These are phyloP conservation scores for Indicator indicator DNA, from an alignment of 2,113 vertebrate species.

Conservation along the genomic window DNA sequence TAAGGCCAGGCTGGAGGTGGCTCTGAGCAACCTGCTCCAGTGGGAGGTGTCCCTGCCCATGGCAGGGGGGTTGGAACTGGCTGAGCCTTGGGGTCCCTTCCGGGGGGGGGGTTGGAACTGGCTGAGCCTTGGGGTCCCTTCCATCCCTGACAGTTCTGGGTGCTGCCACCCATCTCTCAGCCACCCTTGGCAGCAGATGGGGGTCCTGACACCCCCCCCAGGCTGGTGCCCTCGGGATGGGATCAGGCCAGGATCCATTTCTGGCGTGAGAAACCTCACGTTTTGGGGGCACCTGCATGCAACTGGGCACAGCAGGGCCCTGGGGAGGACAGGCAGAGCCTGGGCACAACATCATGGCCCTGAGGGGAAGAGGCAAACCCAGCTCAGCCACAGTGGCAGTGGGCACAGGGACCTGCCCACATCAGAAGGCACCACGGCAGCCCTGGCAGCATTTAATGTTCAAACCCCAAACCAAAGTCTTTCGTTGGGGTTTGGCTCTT, in stretches of 20 bases:
- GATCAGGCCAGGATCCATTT: not conserved
- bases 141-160: too few relatives aligned
- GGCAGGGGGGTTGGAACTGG: too few relatives aligned
- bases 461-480: not conserved
- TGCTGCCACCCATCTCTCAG: not conserved
- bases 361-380: not conserved
- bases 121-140: too few relatives aligned
- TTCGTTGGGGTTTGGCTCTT: too few relatives aligned
- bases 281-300: not conserved
- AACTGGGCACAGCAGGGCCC: not conserved
- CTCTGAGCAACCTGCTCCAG: too few relatives aligned
- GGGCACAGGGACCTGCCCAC: not conserved
- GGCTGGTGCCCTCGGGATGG: not conserved
- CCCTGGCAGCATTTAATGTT: rapidly evolving
- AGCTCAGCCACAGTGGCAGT: rapidly evolving
- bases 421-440: rapidly evolving
- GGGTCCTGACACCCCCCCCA: not conserved
- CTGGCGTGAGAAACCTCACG: not conserved
- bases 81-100: too few relatives aligned
- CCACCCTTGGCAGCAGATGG: rapidly evolving
- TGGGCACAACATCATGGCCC: not conserved
- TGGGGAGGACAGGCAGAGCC: too few relatives aligned
- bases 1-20: too few relatives aligned
- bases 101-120: too few relatives aligned
- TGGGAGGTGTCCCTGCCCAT: too few relatives aligned